Evolutionary conservation across 2,113 vertebrate genomes (phyloP).

Genomic region (Marmota monax): DNA sequence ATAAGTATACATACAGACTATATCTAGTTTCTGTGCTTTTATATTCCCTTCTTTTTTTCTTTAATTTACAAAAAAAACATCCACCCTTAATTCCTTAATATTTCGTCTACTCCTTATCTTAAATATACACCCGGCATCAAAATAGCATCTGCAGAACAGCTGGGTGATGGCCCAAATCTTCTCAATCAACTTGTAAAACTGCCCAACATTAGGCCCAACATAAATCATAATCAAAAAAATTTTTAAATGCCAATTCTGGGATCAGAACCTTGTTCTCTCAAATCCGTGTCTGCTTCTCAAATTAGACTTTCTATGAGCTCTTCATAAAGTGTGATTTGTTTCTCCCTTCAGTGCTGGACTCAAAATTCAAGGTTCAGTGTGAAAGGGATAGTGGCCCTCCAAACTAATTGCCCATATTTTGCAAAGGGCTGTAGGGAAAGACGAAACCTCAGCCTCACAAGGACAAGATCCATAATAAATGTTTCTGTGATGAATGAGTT

Average conservation of each 20-base stretch:
- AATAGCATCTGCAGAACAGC: slow-evolving; percentile 72
- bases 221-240: slow-evolving; percentile 59
- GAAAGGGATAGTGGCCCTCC: slow-evolving; percentile 62
- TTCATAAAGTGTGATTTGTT: slow-evolving; percentile 57
- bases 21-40: not conserved
- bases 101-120: not conserved
- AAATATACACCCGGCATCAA: not conserved
- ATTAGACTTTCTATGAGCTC: not conserved
- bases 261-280: slow-evolving; percentile 64
- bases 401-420: slow-evolving; percentile 67
- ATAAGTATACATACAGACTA: not conserved
- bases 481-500: not conserved
- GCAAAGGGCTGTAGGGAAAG: slow-evolving; percentile 61
- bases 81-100: not conserved
- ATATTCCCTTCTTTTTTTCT: not conserved
- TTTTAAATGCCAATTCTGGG: not conserved
- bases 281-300: not conserved
- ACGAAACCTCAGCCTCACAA: slow-evolving; percentile 56
- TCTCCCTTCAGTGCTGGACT: not conserved
- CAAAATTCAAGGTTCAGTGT: slow-evolving; percentile 70
- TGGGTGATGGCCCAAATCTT: slow-evolving; percentile 73
- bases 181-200: not conserved
- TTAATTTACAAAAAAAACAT: slow-evolving; percentile 35
- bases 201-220: not conserved
- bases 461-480: slow-evolving; percentile 37